Base-by-base conservation (phyloP, 2,797 vertebrate species). In the Carapus acus region DNA sequence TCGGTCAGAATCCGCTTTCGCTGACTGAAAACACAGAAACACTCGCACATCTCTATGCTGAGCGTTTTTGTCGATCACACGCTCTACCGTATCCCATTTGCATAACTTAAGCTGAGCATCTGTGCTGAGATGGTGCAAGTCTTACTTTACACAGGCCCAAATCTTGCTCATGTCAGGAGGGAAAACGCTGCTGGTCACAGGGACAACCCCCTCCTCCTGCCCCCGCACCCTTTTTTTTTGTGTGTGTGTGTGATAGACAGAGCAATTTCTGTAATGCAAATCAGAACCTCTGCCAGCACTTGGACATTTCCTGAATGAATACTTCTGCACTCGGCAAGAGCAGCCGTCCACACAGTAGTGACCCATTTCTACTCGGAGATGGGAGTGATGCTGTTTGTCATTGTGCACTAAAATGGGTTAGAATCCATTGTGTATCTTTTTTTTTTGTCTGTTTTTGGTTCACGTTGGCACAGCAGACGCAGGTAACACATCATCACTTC, bases 181-280 rank as follows among this genome's bases (percentile, higher is more conserved):
- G 63, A 50, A 15, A 60, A 65, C 37, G 38, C 31, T 4, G 39
- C 54, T 49, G 46, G 47, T 65, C 45, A 45, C 33, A 55, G 48
- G 13, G 14, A 33, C 60, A 34, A 17, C 43, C 60, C 24, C 20
- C 40, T 22, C 47, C n/a, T n/a, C n/a, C n/a, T n/a, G n/a, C n/a
- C n/a, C n/a, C n/a, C n/a, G n/a, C n/a, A n/a, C n/a, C n/a, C n/a
- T n/a, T n/a, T n/a, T n/a, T n/a, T n/a, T n/a, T n/a, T n/a, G n/a
- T n/a, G n/a, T n/a, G n/a, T n/a, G n/a, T n/a, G n/a, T n/a, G n/a
- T n/a, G n/a, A n/a, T n/a, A n/a, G n/a, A n/a, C n/a, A n/a, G n/a
- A n/a, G n/a, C n/a, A n/a, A n/a, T n/a, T n/a, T n/a, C n/a, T n/a
- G n/a, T n/a, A n/a, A n/a, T n/a, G n/a, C n/a, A n/a, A n/a, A n/a